These are phyloP conservation scores for Mus spicilegus DNA, from an alignment of 2,113 vertebrate genomes.

Conservation along the genomic window DNA sequence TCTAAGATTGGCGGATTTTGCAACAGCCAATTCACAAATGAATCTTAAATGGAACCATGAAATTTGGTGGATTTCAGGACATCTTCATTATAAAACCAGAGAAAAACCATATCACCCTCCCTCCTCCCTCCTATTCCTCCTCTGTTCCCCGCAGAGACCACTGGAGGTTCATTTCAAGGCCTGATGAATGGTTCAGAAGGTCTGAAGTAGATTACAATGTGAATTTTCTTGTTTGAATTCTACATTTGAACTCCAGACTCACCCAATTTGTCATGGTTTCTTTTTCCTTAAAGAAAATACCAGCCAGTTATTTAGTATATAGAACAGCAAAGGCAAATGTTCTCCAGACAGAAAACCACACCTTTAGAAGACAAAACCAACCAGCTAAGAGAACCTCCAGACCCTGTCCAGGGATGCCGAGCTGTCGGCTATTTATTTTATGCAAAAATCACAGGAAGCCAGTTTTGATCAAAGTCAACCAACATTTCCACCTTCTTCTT, in stretches of 20 bases:
- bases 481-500: background rate
- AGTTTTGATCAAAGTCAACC: background rate
- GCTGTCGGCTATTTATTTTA: constrained; percentile 34
- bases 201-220: constrained; percentile 73
- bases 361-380: constrained; percentile 64
- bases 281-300: constrained; percentile 61
- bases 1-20: background rate
- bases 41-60: constrained; percentile 70
- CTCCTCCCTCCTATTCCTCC: background rate
- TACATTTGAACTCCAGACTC: constrained; percentile 75
- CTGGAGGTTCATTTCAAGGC: constrained; percentile 72
- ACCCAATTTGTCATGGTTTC: constrained; percentile 73
- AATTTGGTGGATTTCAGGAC: constrained; percentile 66
- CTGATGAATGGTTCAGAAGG: constrained; percentile 67
- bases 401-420: background rate
- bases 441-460: constrained; percentile 17
- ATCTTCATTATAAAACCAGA: constrained; percentile 74
- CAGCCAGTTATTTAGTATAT: constrained; percentile 56
- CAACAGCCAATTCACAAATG: constrained; percentile 38
- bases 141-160: constrained; percentile 27
- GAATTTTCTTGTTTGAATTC: constrained; percentile 65
- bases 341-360: constrained; percentile 66
- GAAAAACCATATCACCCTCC: constrained; percentile 47
- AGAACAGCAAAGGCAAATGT: constrained; percentile 67
- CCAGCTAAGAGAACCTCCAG: constrained; percentile 19